These are phyloP conservation scores for Solenopsis invicta DNA, from an alignment of 1,140 invertebrate species.

Conservation along the genomic window DNA sequence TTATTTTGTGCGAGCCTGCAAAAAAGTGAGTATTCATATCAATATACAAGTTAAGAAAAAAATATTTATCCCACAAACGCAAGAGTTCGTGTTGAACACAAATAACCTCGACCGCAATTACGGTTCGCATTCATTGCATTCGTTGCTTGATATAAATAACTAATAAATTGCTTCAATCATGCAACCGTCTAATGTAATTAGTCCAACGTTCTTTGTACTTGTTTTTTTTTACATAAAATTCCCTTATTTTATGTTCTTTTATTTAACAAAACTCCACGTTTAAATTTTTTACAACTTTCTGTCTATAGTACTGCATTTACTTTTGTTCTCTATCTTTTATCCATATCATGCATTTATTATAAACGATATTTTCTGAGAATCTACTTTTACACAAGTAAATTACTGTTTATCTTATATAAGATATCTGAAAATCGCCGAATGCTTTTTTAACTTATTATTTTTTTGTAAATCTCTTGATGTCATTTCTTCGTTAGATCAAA, in stretches of 20 bases:
- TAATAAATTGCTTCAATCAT: constrained; percentile 13
- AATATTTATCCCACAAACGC: constrained; percentile 10
- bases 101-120: constrained; percentile 37
- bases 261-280: background rate
- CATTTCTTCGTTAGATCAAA: background rate
- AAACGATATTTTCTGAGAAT: too few relatives aligned
- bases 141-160: constrained; percentile 14
- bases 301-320: background rate
- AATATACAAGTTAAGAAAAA: constrained; percentile 17
- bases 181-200: constrained; percentile 21
- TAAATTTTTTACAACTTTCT: background rate
- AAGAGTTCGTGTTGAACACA: background rate
- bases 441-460: too few relatives aligned
- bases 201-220: background rate
- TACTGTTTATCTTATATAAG: too few relatives aligned
- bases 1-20: background rate
- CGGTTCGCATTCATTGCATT: background rate
- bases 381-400: too few relatives aligned
- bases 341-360: too few relatives aligned
- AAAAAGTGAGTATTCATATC: too few relatives aligned
- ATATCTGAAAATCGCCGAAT: too few relatives aligned
- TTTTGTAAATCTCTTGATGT: too few relatives aligned
- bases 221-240: background rate
- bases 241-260: background rate
- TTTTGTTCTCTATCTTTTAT: too few relatives aligned